Base-by-base conservation (phyloP, 2,797 vertebrate genomes). In the Huso huso region DNA sequence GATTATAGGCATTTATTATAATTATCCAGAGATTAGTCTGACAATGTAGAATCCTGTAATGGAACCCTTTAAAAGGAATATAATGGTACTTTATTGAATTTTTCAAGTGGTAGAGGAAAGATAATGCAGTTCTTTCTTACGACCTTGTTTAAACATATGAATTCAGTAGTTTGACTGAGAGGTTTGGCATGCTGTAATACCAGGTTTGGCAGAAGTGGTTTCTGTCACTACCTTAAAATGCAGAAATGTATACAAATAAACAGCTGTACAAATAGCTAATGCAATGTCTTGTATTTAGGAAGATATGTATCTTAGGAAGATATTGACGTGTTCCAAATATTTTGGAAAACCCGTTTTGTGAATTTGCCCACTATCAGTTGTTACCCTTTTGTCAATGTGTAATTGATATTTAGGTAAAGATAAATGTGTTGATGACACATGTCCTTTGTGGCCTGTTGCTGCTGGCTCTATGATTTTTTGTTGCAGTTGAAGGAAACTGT, bases 1-100 rank as follows among this genome's bases (percentile, higher is more conserved):
- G 90, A 95, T 95, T 94, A 92, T 86, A 82, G 87, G 84, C 90
- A 95, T 96, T 96, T 93, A 93, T 93, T 90, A 91, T 93, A 94
- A 96, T 97, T 94, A 95, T 84, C 85, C 87, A 82, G 82, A 87
- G 79, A 88, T 91, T 93, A 89, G 88, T 81, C 88, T 79, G 78
- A 81, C 85, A 78, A 85, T 87, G 82, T 63, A 85, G 82, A 86
- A 84, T 82, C 75, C 88, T 87, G 83, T 91, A 94, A 88, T 92
- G 87, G 90, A 89, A 82, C 89, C 90, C 88, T 93, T 93, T 90
- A 89, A 90, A 89, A 87, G 82, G 88, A 89, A 86, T 87, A 91
- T 91, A 94, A 93, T 92, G 85, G 83, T 73, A 82, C 87, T 92
- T 93, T 94, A 95, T 95, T 95, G 86, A 88, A 93, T 96, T 93